A percentile compares a stretch with the other conserved stretches of the same genome.
phyloP scores from a whole-genome alignment of 2,888 invertebrate genomes.

The Boloria selene region DNA sequence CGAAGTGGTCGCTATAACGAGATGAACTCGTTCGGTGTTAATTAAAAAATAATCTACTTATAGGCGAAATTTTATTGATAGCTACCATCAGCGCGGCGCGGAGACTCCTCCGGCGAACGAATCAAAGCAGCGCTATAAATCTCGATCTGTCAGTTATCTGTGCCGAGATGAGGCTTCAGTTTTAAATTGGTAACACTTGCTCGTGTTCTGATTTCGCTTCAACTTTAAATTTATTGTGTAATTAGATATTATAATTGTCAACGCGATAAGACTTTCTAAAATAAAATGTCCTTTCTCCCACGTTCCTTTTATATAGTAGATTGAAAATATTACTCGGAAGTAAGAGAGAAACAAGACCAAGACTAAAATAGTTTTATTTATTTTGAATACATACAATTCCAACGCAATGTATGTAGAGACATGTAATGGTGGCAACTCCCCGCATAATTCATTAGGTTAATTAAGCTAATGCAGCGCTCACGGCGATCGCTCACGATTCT shows the following conservation, averaged over 20 bases:
- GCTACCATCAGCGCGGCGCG: conserved; percentile 22
- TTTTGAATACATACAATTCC: neutral
- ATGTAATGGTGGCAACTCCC: conserved; percentile 8
- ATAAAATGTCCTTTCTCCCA: no score
- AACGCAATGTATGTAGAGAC: neutral
- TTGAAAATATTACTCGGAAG: no score
- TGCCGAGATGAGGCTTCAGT: conserved; percentile 1
- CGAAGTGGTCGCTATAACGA: conserved; percentile 2
- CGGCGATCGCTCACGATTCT: conserved; percentile 32
- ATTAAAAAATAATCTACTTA: conserved; percentile 28
- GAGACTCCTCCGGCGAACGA: neutral
- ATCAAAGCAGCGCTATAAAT: conserved; percentile 13
- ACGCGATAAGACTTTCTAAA: no score
- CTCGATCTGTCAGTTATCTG: conserved; percentile 15
- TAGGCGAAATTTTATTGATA: conserved; percentile 29
- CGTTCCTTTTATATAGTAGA: no score
- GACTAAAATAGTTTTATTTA: neutral
- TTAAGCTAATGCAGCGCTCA: conserved; percentile 35
- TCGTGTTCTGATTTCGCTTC: conserved; percentile 1
- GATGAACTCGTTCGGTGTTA: conserved; percentile 20
- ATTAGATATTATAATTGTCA: no score
- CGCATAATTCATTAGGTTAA: conserved; percentile 34
- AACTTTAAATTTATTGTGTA: neutral
- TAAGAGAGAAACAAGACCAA: no score
- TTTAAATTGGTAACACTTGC: neutral